Percentiles rank a stretch among this genome's conserved stretches.
phyloP scores from a whole-genome alignment of 2,113 vertebrate species.

The Promerops cafer region DNA sequence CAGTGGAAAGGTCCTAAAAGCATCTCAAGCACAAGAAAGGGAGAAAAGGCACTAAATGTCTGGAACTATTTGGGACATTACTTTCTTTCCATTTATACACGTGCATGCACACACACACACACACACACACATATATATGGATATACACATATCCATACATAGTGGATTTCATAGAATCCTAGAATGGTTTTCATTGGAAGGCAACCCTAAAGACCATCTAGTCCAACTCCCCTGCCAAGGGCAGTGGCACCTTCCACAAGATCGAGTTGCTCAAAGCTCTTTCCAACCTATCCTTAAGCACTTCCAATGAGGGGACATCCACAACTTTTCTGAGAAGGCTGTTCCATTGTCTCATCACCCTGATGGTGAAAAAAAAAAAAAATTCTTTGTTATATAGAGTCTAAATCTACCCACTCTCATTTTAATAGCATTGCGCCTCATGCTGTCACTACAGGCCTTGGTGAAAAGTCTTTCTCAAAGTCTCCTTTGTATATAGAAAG shows the following conservation, averaged over 20 bases:
- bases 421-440: not conserved
- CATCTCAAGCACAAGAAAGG: not conserved
- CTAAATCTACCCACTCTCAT: not conserved
- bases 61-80: not conserved
- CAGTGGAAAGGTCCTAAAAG: not conserved
- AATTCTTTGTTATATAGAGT: not conserved
- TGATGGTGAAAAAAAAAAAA: not conserved
- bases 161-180: not conserved
- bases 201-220: not conserved
- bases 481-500: not conserved
- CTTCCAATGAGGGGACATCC: not conserved
- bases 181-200: not conserved
- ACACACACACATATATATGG: not conserved
- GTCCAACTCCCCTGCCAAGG: not conserved
- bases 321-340: not conserved
- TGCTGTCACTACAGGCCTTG: not conserved
- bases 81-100: not conserved
- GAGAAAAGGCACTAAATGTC: not conserved
- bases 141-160: not conserved
- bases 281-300: not conserved
- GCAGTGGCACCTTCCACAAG: not conserved
- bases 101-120: not conserved
- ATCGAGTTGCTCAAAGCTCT: not conserved
- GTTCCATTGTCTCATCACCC: not conserved
- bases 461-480: not conserved